Evolutionary conservation across 2,113 vertebrate species (phyloP).

Genomic region (Rhombomys opimus): DNA sequence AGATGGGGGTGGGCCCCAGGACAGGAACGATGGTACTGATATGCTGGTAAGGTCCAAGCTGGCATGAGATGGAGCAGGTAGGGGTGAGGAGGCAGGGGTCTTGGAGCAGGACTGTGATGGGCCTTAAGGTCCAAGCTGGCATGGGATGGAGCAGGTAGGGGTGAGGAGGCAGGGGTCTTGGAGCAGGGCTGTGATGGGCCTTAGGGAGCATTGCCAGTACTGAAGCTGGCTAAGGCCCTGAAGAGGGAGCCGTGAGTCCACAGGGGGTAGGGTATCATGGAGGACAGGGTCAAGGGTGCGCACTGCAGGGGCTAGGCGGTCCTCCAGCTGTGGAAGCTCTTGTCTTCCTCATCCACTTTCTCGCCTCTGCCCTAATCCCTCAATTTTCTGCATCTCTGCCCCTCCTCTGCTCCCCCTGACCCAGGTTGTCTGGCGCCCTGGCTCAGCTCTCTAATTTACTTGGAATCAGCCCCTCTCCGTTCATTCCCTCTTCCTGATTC

Average conservation of each 20-base stretch:
- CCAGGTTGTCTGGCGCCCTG: neutral
- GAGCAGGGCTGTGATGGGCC: neutral
- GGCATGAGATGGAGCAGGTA: constrained; percentile 71
- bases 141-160: constrained; percentile 73
- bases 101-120: neutral
- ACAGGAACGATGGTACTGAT: neutral
- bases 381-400: constrained; percentile 80
- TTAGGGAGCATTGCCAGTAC: neutral
- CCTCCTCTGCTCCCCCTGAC: constrained; percentile 67
- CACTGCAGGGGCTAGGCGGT: rapidly evolving
- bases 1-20: neutral
- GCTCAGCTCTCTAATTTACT: constrained; percentile 40
- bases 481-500: neutral
- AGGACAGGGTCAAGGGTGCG: neutral
- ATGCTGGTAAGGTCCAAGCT: neutral
- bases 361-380: constrained; percentile 73
- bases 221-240: neutral
- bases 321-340: neutral
- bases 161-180: neutral
- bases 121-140: neutral
- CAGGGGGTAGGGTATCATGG: neutral
- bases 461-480: neutral
- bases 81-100: neutral
- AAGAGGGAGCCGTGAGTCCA: neutral
- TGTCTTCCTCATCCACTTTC: neutral